Evolutionary conservation across 2,888 invertebrate species (phyloP), one percentile per base, ranked within the genome.

Genomic region (Thymelicus acteon): DNA sequence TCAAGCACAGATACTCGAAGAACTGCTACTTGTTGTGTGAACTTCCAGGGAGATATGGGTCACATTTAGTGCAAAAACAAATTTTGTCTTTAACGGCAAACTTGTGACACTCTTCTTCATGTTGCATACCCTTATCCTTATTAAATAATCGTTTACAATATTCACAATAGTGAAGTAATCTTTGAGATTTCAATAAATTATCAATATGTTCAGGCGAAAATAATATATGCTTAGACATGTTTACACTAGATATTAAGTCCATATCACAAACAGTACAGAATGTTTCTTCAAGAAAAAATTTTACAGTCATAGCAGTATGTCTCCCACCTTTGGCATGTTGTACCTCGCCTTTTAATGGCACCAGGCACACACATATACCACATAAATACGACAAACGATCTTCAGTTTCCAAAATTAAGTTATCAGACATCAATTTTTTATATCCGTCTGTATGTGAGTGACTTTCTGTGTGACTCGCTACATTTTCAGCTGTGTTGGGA

Each of bases 401-500:
- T 7, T 64, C 58, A 7, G n/a, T 64, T 49, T 64, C 40, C 2
- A 70, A 70, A 10, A 70, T 63, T 13, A 70, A n/a, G 15, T 69
- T 57, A 3, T 7, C 0, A 6, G 3, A 13, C 40, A 63, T 15
- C 7, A 69, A 3, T 1, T 58, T 19, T 2, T 47, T 64, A 24
- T 69, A 69, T 3, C 4, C 8, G 0, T 37, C 12, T 7, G 8
- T 49, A 6, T 69, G 69, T 5, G 6, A 1, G 5, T 19, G 5
- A 39, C n/a, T 2, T 0, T 6, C 13, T 10, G 39, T 15, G 12
- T 69, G 69, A 6, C 10, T 58, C 7, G 48, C 48, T 24, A 47
- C 58, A 4, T 15, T 10, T n/a, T 6, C 8, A 4, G 7, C 5
- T 1, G 15, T 19, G 10, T 69, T 49, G 0, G 47, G 47, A 8